Evolutionary conservation across 2,797 vertebrate species (phyloP).

Genomic region (Gymnodraco acuticeps): DNA sequence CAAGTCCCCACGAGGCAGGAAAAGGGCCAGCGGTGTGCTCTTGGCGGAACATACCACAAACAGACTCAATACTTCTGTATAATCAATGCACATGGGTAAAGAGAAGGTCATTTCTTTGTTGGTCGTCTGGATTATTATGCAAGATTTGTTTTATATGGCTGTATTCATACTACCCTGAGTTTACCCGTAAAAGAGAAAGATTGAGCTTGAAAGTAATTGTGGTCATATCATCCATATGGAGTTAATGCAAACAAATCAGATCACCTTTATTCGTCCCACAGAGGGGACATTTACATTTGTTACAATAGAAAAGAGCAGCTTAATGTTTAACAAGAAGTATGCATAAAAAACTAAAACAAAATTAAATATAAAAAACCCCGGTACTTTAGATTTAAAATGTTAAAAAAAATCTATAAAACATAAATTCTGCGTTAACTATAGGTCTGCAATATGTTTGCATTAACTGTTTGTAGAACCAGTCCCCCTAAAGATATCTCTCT

Average conservation of each 20-base stretch:
- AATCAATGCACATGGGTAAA: slow-evolving; percentile 10
- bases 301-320: too few relatives aligned
- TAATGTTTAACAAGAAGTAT: too few relatives aligned
- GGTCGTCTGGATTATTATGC: slow-evolving; percentile 1
- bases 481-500: neutral
- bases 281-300: too few relatives aligned
- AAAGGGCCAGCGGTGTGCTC: slow-evolving; percentile 47
- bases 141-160: neutral
- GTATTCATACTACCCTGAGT: neutral
- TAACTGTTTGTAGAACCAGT: neutral
- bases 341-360: too few relatives aligned
- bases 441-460: neutral
- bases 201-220: neutral
- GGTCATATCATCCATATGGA: neutral
- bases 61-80: slow-evolving; percentile 21
- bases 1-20: slow-evolving; percentile 53
- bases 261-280: too few relatives aligned
- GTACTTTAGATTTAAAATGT: neutral
- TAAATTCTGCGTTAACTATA: neutral
- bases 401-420: neutral
- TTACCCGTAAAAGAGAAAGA: neutral
- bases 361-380: neutral
- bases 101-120: slow-evolving; percentile 1
- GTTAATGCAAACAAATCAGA: neutral
- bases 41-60: slow-evolving; percentile 46